Evolutionary conservation across 1,140 invertebrate species (phyloP), one percentile per base, ranked within the genome.

Genomic region (Brachionus koreanus): DNA sequence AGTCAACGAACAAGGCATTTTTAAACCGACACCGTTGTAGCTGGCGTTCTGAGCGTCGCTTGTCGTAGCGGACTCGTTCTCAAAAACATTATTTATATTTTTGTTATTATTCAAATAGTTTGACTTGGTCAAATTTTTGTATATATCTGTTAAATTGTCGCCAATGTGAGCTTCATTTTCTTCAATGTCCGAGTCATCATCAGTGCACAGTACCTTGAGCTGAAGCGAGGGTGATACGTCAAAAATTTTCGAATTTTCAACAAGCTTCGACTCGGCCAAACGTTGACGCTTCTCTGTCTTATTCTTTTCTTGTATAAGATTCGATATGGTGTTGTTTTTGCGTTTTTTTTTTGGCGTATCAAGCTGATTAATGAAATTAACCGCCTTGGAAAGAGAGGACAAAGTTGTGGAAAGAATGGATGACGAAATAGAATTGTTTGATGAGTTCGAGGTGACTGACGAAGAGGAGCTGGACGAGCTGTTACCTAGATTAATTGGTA

Each of bases 101-200:
- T 74, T 74, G 43, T 74, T 74, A 25, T 43, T 46, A 23, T 46
- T 74, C 12, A 74, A 74, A 39, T 74, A 74, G 25, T 46, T 74
- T 74, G 37, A 46, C 19, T 74, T 74, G 25, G 69, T 74, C 25
- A 74, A 74, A 74, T 46, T 74, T 46, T 74, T 74, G 43, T 74
- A 74, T 35, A 74, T 74, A n/a, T 74, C 69, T 19, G 69, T 74
- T 9, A 74, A 23, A 46, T 74, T 74, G 25, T 74, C 69, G 16
- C 69, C 69, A 19, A 74, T 19, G 25, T 35, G 19, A 3, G 69
- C 39, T 10, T 43, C 42, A 19, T 74, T 74, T 46, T 46, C 42
- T 5, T 74, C 42, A n/a, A 29, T 74, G 43, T 74, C 69, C 42
- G 69, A 74, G 19, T 74, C 69, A 42, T 74, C 69, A 33, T 46